Evolutionary conservation across 2,888 invertebrate species (phyloP).

Genomic region (Phengaris alcon): DNA sequence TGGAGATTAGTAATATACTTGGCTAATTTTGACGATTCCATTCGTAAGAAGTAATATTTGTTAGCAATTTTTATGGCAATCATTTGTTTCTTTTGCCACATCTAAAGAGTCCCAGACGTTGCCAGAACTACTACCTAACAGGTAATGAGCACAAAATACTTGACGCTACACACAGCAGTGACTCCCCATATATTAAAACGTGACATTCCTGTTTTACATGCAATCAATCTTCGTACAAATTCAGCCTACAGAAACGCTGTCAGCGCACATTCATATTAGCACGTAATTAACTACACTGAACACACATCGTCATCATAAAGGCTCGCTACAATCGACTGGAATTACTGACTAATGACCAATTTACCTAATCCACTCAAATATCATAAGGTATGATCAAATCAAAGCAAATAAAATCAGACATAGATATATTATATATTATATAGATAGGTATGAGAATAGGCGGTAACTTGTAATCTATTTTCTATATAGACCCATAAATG

Average conservation of each 20-base stretch:
- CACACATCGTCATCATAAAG: conserved; percentile 1
- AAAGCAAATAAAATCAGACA: too few species aligned
- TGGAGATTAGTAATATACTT: too few species aligned
- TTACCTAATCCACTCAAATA: not conserved
- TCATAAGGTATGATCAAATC: not conserved
- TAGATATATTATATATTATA: too few species aligned
- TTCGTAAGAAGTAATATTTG: not conserved
- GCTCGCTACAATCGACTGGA: not conserved
- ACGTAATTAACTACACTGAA: conserved; percentile 25
- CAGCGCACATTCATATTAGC: conserved; percentile 23
- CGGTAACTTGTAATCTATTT: too few species aligned
- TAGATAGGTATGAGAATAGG: too few species aligned
- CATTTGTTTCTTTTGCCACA: not conserved
- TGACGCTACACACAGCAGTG: not conserved
- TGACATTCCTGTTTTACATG: conserved; percentile 26
- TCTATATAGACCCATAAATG: too few species aligned
- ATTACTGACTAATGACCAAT: not conserved
- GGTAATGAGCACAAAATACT: not conserved
- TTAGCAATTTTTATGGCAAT: not conserved
- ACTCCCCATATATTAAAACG: conserved; percentile 23
- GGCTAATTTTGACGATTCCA: too few species aligned
- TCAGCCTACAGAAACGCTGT: conserved; percentile 25
- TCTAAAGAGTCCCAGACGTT: not conserved
- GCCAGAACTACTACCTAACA: not conserved
- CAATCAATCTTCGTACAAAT: conserved; percentile 27